Evolutionary conservation across 2,888 invertebrate species (phyloP).

Genomic region (Tridacna gigas): DNA sequence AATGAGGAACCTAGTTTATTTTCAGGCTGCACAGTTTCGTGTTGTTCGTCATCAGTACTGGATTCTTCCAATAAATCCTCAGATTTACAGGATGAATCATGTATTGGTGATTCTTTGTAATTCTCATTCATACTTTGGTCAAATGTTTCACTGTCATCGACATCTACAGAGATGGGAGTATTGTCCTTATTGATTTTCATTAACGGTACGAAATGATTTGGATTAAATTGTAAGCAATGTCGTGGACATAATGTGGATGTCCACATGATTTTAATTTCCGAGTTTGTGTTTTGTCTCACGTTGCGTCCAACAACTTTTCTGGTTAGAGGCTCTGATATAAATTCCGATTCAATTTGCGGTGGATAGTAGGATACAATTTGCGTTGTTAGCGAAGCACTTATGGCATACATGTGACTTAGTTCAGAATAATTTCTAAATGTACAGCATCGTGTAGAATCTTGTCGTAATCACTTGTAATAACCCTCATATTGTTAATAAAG

Average conservation of each 20-base stretch:
- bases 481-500: neutral
- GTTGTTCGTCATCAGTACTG: neutral
- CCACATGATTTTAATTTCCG: neutral
- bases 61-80: neutral
- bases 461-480: conserved; percentile 9
- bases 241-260: neutral
- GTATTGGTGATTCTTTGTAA: no score
- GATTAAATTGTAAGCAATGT: neutral
- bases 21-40: neutral
- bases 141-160: neutral
- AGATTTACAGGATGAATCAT: no score
- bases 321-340: neutral
- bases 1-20: neutral
- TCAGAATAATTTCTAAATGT: neutral
- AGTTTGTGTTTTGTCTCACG: neutral
- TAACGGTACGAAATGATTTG: neutral
- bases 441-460: neutral
- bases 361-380: neutral
- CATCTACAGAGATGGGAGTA: neutral
- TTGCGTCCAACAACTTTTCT: neutral
- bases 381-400: neutral
- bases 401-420: neutral
- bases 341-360: neutral
- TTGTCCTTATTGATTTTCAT: neutral
- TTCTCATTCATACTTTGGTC: no score